Base-by-base conservation (phyloP, 2,113 vertebrate genomes). In the Oenanthe melanoleuca region DNA sequence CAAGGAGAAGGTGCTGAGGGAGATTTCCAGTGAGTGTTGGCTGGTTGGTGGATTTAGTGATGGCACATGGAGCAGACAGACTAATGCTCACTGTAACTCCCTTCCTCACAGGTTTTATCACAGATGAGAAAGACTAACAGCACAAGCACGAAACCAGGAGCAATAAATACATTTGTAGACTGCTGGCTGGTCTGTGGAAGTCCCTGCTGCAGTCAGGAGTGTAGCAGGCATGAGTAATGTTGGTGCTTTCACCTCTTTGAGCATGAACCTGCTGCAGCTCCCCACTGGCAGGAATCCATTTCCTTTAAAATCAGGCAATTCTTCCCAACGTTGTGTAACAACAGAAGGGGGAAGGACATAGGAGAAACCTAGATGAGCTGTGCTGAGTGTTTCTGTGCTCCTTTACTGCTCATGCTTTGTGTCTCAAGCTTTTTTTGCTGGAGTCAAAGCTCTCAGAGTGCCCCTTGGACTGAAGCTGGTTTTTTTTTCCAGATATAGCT, bases 31-130 rank as follows among this genome's bases (percentile, higher is more conserved):
- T 33, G 64, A 37, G 29, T 42, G 13, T 7, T 29, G 29, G 16
- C 29, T n/a, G 42, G 1, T 50, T 34, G 28, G 72, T 79, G 4
- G 0, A 2, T 86, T 42, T 53, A 57, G 49, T 2, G 5, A 13
- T 55, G 72, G 34, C 28, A 24, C 31, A 1, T 21, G n/a, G 11
- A 66, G 25, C 26, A 21, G 49, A 25, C 34, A 53, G 33, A 64
- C 12, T 20, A 12, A 33, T 38, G 52, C 12, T 59, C 19, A 5
- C 57, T 67, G 0, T 33, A 89, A 61, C 69, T 73, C 11, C 40
- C 22, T 25, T 70, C 34, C 49, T 77, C 7, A 4, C 8, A 11
- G 26, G 8, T 50, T 86, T 75, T 59, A 26, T 80, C 67, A 31
- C 18, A 78, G 29, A 28, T 73, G 73, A 47, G 86, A 66, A 70